These are phyloP conservation scores for Cuculus canorus DNA, from an alignment of 2,797 vertebrate species.

Conservation along the genomic window DNA sequence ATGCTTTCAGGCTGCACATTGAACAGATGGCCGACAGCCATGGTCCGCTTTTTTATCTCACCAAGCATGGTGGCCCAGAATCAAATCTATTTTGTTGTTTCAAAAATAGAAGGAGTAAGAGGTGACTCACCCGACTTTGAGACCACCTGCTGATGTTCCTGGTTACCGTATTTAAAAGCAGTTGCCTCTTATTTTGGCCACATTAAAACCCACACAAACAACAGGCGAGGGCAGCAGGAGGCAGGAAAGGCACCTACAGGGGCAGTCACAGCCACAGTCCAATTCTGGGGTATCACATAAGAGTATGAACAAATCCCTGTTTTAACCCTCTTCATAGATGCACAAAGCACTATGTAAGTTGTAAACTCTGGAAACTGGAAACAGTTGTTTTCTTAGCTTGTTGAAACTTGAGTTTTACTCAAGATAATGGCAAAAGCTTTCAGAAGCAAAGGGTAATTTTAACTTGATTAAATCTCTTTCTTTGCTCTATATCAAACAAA, in stretches of 20 bases:
- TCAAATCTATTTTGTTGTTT: not conserved
- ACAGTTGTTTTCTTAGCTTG: not conserved
- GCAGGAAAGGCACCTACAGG: not conserved
- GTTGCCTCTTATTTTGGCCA: not conserved
- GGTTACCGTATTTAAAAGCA: not conserved
- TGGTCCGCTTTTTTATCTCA: not conserved
- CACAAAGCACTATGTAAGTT: not conserved
- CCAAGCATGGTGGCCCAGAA: not conserved
- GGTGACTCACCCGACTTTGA: not conserved
- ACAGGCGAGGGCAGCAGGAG: rapidly evolving
- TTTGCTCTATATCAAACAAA: not conserved
- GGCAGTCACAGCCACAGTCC: not conserved
- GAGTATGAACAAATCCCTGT: not conserved
- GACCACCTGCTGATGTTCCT: not conserved
- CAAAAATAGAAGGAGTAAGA: not conserved
- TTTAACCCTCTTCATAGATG: not conserved
- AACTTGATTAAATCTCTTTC: not conserved
- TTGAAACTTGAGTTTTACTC: not conserved
- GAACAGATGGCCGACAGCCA: not conserved
- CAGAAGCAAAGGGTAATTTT: not conserved
- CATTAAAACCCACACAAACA: not conserved
- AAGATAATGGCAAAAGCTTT: not conserved
- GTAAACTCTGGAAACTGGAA: not conserved
- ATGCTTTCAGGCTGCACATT: rapidly evolving
- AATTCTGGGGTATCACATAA: rapidly evolving